phyloP scores from a whole-genome alignment of 2,888 invertebrate genomes.

The Acanthosoma haemorrhoidale region DNA sequence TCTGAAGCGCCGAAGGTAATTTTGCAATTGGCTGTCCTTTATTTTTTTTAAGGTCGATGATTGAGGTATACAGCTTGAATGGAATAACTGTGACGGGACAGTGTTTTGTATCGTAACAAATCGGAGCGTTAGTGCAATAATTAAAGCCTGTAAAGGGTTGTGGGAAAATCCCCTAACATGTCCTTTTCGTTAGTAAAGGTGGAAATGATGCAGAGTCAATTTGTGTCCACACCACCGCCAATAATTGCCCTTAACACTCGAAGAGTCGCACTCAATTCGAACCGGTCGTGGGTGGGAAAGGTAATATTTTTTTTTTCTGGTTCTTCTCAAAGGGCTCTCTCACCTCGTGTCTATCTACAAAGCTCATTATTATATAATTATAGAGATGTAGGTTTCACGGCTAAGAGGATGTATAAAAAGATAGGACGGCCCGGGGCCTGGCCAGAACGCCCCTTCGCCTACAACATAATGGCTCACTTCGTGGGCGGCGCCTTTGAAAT shows the following conservation, averaged over 20 bases:
- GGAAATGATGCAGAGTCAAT: neutral
- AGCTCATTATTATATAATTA: slow-evolving; percentile 23
- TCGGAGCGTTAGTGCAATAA: neutral
- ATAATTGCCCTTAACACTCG: neutral
- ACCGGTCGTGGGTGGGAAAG: slow-evolving; percentile 8
- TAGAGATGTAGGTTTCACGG: neutral
- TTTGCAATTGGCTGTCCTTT: no score
- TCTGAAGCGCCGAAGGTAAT: no score
- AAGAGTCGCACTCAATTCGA: neutral
- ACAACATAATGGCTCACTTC: slow-evolving; percentile 6
- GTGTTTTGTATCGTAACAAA: neutral
- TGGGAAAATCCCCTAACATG: neutral
- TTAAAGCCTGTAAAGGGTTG: neutral
- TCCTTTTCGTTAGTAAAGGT: neutral
- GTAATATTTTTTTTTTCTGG: neutral
- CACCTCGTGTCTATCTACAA: no score
- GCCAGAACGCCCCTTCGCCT: neutral
- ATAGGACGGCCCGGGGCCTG: neutral
- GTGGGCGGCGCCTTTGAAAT: neutral
- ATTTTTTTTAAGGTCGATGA: no score
- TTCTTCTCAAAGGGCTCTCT: neutral
- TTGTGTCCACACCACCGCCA: neutral
- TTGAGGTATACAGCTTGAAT: no score
- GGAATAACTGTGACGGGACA: neutral
- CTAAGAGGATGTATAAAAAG: neutral